Base-by-base conservation (phyloP, 1,140 invertebrate species). In the Elymnias hypermnestra region DNA sequence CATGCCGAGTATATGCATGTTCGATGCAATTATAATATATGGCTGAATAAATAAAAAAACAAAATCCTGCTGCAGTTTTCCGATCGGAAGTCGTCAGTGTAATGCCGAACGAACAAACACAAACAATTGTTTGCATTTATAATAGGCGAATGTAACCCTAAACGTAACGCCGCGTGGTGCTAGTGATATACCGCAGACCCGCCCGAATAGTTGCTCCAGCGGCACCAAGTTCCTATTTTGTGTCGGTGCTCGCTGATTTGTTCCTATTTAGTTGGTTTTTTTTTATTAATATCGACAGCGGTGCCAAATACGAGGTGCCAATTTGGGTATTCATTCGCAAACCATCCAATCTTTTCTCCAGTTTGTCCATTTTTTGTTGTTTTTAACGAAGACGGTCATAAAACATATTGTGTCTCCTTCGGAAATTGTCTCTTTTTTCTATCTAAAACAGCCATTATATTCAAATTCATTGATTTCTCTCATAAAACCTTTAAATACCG, bases 261-360 rank as follows among this genome's bases (percentile, higher is more conserved):
- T 37, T 45, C 22, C 28, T 23, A 22, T 28, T 19, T 22, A 5
- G 12, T 53, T 26, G 28, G 14, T 28, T 22, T 2, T 29, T 5
- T 9, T 13, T 29, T 29, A 5, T 29, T 8, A 6, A 12, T 29
- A 28, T 29, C 6, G 26, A 35, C 17, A 44, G 52, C 38, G 53
- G 53, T 76, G 73, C 70, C 73, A 76, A 73, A 64, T 63, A 46
- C 31, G 35, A 63, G 72, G 72, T 72, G 72, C 68, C 71, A 74
- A 74, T 53, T 31, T 7, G 23, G 39, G 14, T 13, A 14, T 36
- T 49, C 22, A 19, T 36, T 41, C 18, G n/a, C 8, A 42, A 1
- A 42, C 31, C 10, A 8, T 19, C 22, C 28, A 21, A 36, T 25
- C 21, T 44, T 29, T 29, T 12, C n/a, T 10, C 4, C 10, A 12